phyloP scores from a whole-genome alignment of 1,140 invertebrate species.

The Macrobrachium nipponense region DNA sequence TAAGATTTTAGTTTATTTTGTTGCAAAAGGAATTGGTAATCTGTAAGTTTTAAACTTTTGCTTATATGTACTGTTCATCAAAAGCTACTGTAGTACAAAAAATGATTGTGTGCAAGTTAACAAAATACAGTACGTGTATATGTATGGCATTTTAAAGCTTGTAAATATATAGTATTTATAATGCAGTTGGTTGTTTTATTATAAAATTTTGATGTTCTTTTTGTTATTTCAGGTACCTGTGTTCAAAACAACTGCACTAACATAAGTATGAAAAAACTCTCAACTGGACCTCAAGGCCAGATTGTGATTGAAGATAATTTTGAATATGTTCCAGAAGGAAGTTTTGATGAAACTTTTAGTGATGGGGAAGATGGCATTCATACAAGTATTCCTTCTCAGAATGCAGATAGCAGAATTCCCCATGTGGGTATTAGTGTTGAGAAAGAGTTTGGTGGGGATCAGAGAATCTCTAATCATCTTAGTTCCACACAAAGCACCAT shows the following conservation, averaged over 20 bases:
- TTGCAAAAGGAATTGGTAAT: no score
- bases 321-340: neutral
- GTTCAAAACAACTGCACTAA: conserved; percentile 52
- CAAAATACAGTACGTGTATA: neutral
- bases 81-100: neutral
- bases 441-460: no score
- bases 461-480: no score
- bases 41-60: no score
- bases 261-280: conserved; percentile 17
- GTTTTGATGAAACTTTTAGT: neutral
- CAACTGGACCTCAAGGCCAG: conserved; percentile 7
- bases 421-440: no score
- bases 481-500: no score
- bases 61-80: no score
- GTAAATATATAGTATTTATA: neutral
- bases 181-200: neutral
- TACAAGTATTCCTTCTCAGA: no score
- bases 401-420: no score
- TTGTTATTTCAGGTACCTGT: conserved; percentile 35
- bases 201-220: neutral
- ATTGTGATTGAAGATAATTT: neutral
- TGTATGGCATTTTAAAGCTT: neutral
- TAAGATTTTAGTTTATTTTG: no score
- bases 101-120: neutral
- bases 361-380: neutral